Percentiles rank a stretch among this genome's conserved stretches.
Conservation (phyloP, 2,797 vertebrate genomes). For the Gephyroberyx darwinii region DNA sequence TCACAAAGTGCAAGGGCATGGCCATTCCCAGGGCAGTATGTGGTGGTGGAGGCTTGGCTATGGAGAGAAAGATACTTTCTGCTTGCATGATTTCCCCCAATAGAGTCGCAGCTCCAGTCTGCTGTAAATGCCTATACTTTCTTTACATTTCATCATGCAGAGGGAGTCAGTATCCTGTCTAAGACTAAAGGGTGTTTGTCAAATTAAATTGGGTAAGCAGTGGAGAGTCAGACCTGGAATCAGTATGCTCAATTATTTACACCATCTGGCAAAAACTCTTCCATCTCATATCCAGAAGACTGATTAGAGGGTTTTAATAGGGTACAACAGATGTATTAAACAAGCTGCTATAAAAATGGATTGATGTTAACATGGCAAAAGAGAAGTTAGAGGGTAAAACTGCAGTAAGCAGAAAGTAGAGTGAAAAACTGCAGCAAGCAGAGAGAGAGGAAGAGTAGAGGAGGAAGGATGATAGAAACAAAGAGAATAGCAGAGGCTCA, state of each 20-base stretch:
- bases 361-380: not conserved
- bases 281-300: not conserved
- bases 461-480: not conserved
- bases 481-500: not conserved
- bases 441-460: not conserved
- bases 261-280: not conserved
- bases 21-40: not conserved
- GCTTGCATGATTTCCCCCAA: slow-evolving; percentile 4
- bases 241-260: not conserved
- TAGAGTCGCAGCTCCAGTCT: not conserved
- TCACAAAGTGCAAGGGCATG: not conserved
- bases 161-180: slow-evolving; percentile 4
- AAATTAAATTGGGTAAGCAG: not conserved
- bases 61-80: not conserved
- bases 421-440: not conserved
- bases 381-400: not conserved
- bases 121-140: not conserved
- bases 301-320: not conserved
- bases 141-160: slow-evolving; percentile 3
- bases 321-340: not conserved
- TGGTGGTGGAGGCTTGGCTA: not conserved
- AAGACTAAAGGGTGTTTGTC: not conserved
- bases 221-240: not conserved
- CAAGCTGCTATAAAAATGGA: not conserved
- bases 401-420: not conserved